These are phyloP conservation scores for Pseudomyrmex concolor DNA, from an alignment of 1,140 invertebrate genomes.

Conservation along the genomic window DNA sequence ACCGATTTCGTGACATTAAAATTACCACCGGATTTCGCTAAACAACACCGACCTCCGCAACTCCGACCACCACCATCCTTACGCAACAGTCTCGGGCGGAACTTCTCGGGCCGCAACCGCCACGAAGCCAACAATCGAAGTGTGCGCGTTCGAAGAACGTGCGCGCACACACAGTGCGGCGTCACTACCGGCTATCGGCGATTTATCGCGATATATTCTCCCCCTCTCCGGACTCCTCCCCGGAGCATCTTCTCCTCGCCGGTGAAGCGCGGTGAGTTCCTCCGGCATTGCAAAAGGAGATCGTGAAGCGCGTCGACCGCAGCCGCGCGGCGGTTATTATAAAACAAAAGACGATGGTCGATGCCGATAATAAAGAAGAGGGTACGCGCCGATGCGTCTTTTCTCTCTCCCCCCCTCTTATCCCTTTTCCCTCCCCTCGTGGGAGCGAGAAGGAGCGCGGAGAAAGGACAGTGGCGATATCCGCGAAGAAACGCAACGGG, in stretches of 20 bases:
- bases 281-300: conserved; percentile 76
- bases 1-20: conserved; percentile 41
- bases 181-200: conserved; percentile 61
- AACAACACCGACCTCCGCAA: conserved; percentile 13
- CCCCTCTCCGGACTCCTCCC: background rate
- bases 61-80: no score
- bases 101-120: background rate
- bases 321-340: conserved; percentile 81
- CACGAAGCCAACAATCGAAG: conserved; percentile 34
- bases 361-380: conserved; percentile 84
- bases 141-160: conserved; percentile 13
- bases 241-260: background rate
- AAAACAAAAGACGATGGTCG: conserved; percentile 84
- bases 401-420: no score
- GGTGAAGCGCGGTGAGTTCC: conserved; percentile 42
- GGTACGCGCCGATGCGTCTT: conserved; percentile 70
- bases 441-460: conserved; percentile 56
- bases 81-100: conserved; percentile 11
- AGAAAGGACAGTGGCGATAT: conserved; percentile 80
- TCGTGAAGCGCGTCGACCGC: conserved; percentile 74
- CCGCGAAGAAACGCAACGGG: conserved; percentile 77
- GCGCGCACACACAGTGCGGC: conserved; percentile 11
- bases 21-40: conserved; percentile 40
- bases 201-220: conserved; percentile 64
- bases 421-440: conserved; percentile 11